Conservation (phyloP, 2,113 vertebrate genomes). For the Willisornis vidua region DNA sequence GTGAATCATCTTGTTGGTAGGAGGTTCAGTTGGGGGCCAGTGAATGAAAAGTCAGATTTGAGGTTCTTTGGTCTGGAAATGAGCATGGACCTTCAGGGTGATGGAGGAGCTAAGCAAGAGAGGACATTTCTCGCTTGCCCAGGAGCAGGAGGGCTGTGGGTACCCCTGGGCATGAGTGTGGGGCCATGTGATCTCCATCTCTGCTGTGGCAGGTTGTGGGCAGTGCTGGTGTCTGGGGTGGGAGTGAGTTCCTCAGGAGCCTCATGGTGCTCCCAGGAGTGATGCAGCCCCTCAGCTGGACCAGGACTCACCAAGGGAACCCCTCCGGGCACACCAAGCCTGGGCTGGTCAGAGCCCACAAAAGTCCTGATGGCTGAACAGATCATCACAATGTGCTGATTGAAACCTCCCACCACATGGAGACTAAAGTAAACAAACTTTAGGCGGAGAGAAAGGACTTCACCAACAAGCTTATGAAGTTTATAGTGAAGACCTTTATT, state of each 20-base stretch:
- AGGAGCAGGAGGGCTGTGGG: not conserved
- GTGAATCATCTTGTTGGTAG: not conserved
- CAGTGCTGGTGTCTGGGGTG: fast-evolving
- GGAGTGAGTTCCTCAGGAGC: not conserved
- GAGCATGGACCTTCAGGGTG: not conserved
- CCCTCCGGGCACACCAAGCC: not conserved
- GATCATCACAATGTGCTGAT: not conserved
- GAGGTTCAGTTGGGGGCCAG: not conserved
- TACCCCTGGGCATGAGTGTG: fast-evolving
- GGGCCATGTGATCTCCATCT: not conserved
- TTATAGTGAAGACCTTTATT: too few relatives aligned
- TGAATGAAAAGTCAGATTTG: not conserved
- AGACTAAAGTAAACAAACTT: too few relatives aligned
- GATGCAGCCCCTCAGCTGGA: not conserved
- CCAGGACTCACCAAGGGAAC: not conserved
- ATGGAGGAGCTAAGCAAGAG: not conserved
- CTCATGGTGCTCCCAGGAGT: not conserved
- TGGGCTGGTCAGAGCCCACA: not conserved
- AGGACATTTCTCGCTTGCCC: too few relatives aligned
- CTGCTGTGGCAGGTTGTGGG: fast-evolving
- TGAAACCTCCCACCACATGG: not conserved
- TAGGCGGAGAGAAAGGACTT: too few relatives aligned
- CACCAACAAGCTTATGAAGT: too few relatives aligned
- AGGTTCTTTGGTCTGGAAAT: not conserved
- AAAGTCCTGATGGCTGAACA: not conserved